Base-by-base conservation (phyloP, 2,888 invertebrate species). In the Melieria picta region DNA sequence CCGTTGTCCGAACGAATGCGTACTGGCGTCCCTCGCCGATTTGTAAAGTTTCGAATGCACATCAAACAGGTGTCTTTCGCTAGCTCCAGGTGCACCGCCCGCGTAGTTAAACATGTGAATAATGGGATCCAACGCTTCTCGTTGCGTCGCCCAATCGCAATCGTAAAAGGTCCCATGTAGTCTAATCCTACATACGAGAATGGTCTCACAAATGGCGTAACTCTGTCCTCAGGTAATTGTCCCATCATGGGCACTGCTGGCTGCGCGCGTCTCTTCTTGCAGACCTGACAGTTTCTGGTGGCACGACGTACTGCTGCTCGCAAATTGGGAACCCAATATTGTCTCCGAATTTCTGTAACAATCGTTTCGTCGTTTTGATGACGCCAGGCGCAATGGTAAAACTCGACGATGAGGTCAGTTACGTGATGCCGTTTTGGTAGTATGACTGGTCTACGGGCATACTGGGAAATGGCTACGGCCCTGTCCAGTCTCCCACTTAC, bases 21-120 rank as follows among this genome's bases (percentile, higher is more conserved):
- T 6, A 62, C 65, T 42, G 74, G 66, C 3, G 47, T 56, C 6
- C 72, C 72, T 7, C 71, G 62, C 5, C 69, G 48, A 43, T 70
- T 72, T 7, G 77, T 76, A 58, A 77, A 76, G 45, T 77, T 78
- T 10, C 74, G 43, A 7, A 79, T 72, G 13, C 66, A 58, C n/a
- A 74, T 10, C 30, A 79, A 71, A 55, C 73, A 78, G 0, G 75
- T 65, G 45, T 77, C 76, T 0, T 74, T 76, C 1, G 72, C 73
- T 7, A 78, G 46, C 47, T 75, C 71, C 4, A 30, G 13, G 1
- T 76, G 75, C 0, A 78, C 7, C 55, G 76, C 70, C 7, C 70
- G 55, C n/a, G 68, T 66, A 6, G 74, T 73, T 5, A 72, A 62
- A 16, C 72, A 75, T 1, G 67, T 70, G 47, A 72, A 73, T 11